A percentile compares a stretch with the other conserved stretches of the same genome.
phyloP scores from a whole-genome alignment of 2,797 vertebrate genomes.

The Ciconia nigra region DNA sequence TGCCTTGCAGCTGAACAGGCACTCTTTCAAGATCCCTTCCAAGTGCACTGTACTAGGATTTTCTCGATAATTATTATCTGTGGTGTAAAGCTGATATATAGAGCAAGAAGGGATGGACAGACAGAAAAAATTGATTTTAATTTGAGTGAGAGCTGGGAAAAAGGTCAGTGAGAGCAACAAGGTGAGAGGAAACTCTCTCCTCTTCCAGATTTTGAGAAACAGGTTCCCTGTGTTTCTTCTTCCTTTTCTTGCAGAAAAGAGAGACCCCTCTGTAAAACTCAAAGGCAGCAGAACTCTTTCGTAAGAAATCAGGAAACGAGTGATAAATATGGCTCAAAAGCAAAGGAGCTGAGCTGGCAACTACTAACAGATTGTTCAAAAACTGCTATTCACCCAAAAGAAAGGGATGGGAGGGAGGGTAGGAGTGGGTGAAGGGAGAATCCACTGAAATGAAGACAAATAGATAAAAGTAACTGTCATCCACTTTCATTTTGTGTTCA shows the following conservation, averaged over 20 bases:
- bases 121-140: neutral
- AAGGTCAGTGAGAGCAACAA: neutral
- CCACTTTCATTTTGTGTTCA: neutral
- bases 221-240: neutral
- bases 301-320: constrained; percentile 30
- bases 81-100: neutral
- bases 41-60: neutral
- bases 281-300: constrained; percentile 11
- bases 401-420: neutral
- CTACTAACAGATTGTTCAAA: constrained; percentile 43
- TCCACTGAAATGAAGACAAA: constrained; percentile 31
- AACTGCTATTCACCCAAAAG: constrained; percentile 28
- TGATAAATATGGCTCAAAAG: constrained; percentile 49
- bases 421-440: neutral
- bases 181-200: neutral
- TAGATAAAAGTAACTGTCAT: neutral
- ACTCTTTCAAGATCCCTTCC: neutral
- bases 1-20: neutral
- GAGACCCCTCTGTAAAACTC: neutral
- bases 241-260: neutral
- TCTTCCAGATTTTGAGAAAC: neutral
- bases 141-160: neutral
- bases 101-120: neutral
- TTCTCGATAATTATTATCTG: neutral
- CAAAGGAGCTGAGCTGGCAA: constrained; percentile 51